Base-by-base conservation (phyloP, 2,113 vertebrate genomes). In the Acanthochromis polyacanthus region DNA sequence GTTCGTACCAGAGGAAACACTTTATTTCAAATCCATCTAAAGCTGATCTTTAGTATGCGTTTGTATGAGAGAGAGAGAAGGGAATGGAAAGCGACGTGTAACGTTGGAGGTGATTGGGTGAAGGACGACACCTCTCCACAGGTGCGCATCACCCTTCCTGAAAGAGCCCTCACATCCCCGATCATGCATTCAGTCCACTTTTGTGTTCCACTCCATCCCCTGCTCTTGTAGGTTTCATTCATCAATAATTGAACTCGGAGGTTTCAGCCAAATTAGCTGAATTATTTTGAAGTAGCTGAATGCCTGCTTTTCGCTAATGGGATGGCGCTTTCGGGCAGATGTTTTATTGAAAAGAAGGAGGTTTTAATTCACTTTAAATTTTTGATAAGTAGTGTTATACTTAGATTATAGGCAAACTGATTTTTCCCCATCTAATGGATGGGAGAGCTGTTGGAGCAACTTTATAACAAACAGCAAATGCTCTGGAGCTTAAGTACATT, bases 311-410 rank as follows among this genome's bases (percentile, higher is more conserved):
- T 75, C 48, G 40, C 79, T 84, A 86, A 91, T 90, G 85, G 55
- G 71, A 71, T 57, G 68, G 60, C 56, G 80, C 87, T 90, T 76
- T 86, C 40, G 14, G 77, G 76, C 72, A 83, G 85, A 90, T 90
- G 85, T 84, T 93, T 91, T 83, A 91, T 92, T 91, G 84, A 91
- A 89, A 89, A 82, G 78, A 23, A 82, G 67, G 72, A 64, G 78
- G 57, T 90, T 91, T 91, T 89, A 89, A 89, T 89, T 81, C 76
- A 81, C 59, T 82, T 82, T 84, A 60, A 78, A 90, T 87, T 77
- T 91, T 90, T 85, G 58, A 89, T 81, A 83, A 89, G 78, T 86
- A 64, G 78, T 76, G 81, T 91, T 90, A 84, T 78, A 84, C 78
- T 90, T 85, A 79, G 83, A 88, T 90, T 89, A 85, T 85, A 72